These are phyloP conservation scores for Phoebastria nigripes DNA, from an alignment of 2,797 vertebrate genomes.

Conservation along the genomic window DNA sequence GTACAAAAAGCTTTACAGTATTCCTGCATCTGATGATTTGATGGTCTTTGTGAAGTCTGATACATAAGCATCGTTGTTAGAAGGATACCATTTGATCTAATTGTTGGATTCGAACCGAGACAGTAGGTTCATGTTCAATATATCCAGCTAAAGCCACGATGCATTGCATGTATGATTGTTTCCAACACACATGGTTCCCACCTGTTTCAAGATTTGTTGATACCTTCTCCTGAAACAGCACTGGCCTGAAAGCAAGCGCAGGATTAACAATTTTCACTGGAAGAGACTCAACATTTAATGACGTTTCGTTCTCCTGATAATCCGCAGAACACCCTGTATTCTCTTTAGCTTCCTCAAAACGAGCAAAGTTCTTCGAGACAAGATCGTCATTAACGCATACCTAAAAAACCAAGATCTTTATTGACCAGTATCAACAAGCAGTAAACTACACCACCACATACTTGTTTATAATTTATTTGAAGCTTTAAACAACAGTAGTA, in stretches of 20 bases:
- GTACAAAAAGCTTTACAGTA: neutral
- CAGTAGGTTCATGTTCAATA: neutral
- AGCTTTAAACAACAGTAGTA: neutral
- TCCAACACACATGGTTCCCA: neutral
- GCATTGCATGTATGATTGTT: no score
- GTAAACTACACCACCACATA: neutral
- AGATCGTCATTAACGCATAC: constrained; percentile 92
- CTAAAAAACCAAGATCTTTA: constrained; percentile 64
- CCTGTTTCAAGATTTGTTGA: constrained; percentile 9
- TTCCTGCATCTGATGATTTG: neutral
- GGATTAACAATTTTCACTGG: constrained; percentile 36
- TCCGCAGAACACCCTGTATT: neutral
- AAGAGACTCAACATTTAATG: neutral
- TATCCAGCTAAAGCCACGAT: neutral
- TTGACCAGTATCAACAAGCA: neutral
- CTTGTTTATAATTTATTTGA: neutral
- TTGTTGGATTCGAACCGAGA: neutral
- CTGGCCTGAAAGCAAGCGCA: constrained; percentile 50
- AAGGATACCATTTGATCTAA: neutral
- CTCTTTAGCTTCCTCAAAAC: constrained; percentile 48
- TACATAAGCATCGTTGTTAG: neutral
- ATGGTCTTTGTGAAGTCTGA: neutral
- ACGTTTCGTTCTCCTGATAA: neutral
- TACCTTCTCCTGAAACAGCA: constrained; percentile 8
- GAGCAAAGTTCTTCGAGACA: constrained; percentile 86